These are phyloP conservation scores for Thunnus maccoyii DNA, from an alignment of 2,113 vertebrate genomes.

Conservation along the genomic window DNA sequence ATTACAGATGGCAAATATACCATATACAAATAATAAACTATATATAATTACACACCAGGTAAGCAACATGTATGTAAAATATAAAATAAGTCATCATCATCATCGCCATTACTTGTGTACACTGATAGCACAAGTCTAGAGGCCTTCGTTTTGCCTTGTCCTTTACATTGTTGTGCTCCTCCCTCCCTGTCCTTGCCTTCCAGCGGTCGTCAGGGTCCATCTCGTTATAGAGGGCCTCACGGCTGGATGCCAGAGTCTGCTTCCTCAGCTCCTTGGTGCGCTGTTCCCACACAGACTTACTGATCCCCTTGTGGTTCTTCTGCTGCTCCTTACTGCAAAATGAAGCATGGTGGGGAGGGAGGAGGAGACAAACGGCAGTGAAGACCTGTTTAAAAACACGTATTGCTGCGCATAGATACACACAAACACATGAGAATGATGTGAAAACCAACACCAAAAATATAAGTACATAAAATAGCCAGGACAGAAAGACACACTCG, in stretches of 20 bases:
- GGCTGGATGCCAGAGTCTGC: slow-evolving; percentile 93
- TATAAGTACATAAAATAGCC: slow-evolving; percentile 70
- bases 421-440: slow-evolving; percentile 63
- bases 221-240: slow-evolving; percentile 93
- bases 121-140: slow-evolving; percentile 82
- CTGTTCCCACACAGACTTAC: slow-evolving; percentile 95
- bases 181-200: slow-evolving; percentile 85
- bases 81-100: slow-evolving; percentile 9
- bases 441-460: slow-evolving; percentile 67
- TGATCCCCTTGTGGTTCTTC: slow-evolving; percentile 89
- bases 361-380: slow-evolving; percentile 11
- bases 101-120: slow-evolving; percentile 78
- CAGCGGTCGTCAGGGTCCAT: slow-evolving; percentile 93
- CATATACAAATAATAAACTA: not conserved
- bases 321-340: slow-evolving; percentile 93
- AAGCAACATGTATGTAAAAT: not conserved
- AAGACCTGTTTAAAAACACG: slow-evolving; percentile 1
- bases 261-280: slow-evolving; percentile 93
- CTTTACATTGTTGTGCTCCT: slow-evolving; percentile 82
- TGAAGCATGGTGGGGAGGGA: slow-evolving; percentile 42
- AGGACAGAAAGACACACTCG: slow-evolving; percentile 65
- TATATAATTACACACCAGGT: not conserved
- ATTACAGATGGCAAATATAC: not conserved
- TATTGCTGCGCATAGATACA: slow-evolving; percentile 33
- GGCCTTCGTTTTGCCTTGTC: slow-evolving; percentile 74